Evolutionary conservation across 2,797 vertebrate species (phyloP).

Genomic region (Crypturellus tataupa): DNA sequence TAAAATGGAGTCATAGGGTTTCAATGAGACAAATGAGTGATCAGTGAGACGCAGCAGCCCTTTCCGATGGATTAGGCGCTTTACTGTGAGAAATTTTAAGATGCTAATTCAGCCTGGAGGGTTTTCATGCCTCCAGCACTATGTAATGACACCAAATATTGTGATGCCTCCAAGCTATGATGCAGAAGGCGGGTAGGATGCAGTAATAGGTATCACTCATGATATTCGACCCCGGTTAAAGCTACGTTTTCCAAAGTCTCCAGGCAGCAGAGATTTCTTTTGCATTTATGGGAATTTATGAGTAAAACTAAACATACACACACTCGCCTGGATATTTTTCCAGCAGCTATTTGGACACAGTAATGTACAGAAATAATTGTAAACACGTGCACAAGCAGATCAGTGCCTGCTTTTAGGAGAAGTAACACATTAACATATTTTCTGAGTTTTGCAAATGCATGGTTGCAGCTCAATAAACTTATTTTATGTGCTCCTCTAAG

Average conservation of each 20-base stretch:
- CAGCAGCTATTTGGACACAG: slow-evolving; percentile 45
- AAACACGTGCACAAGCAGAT: slow-evolving; percentile 52
- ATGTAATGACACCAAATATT: slow-evolving; percentile 23
- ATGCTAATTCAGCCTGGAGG: slow-evolving; percentile 42
- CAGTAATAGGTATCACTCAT: slow-evolving; percentile 22
- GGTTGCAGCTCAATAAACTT: slow-evolving; percentile 20
- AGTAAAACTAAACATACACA: slow-evolving; percentile 38
- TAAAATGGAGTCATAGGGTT: slow-evolving; percentile 84
- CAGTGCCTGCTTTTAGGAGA: slow-evolving; percentile 13
- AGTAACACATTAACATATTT: slow-evolving; percentile 25
- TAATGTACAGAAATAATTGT: slow-evolving; percentile 44
- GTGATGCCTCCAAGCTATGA: not conserved
- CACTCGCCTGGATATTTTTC: slow-evolving; percentile 13
- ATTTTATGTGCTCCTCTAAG: not conserved
- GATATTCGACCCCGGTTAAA: slow-evolving; percentile 15
- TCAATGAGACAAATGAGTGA: slow-evolving; percentile 78
- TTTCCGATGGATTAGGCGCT: slow-evolving; percentile 43
- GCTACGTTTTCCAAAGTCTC: not conserved
- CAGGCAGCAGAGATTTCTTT: slow-evolving; percentile 28
- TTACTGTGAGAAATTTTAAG: slow-evolving; percentile 52
- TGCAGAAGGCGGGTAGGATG: not conserved
- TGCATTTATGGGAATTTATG: slow-evolving; percentile 32
- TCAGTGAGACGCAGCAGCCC: slow-evolving; percentile 40
- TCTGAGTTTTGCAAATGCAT: slow-evolving; percentile 17
- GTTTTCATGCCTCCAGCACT: slow-evolving; percentile 32